Percentiles rank a stretch among this genome's conserved stretches.
phyloP scores from a whole-genome alignment of 2,888 invertebrate genomes.

The Noctua janthina region DNA sequence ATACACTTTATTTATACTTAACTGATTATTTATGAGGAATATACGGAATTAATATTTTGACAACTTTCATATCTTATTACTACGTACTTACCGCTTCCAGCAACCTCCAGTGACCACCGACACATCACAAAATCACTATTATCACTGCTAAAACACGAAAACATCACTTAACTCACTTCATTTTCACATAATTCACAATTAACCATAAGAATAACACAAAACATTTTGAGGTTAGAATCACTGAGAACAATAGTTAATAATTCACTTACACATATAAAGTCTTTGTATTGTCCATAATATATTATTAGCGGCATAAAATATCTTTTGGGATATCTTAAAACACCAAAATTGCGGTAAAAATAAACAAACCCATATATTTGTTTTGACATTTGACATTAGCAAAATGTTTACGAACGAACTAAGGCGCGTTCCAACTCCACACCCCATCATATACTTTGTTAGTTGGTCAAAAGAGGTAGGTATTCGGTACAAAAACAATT shows the following conservation, averaged over 20 bases:
- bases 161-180: slow-evolving; percentile 26
- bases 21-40: neutral
- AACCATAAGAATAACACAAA: slow-evolving; percentile 36
- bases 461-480: neutral
- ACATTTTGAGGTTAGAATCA: slow-evolving; percentile 64
- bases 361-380: slow-evolving; percentile 40
- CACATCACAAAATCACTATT: slow-evolving; percentile 33
- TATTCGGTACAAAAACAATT: neutral
- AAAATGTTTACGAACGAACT: slow-evolving; percentile 71
- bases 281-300: neutral
- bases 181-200: slow-evolving; percentile 40
- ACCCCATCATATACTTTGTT: neutral
- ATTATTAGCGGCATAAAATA: neutral
- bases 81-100: slow-evolving; percentile 65
- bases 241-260: slow-evolving; percentile 19
- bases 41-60: neutral
- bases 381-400: slow-evolving; percentile 70
- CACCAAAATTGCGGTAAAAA: slow-evolving; percentile 38
- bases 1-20: neutral
- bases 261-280: neutral
- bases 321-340: neutral
- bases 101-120: slow-evolving; percentile 1
- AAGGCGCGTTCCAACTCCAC: slow-evolving; percentile 26
- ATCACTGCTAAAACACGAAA: slow-evolving; percentile 32
- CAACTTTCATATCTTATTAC: slow-evolving; percentile 55